Evolutionary conservation across 2,888 invertebrate genomes (phyloP).

Genomic region (Lysandra bellargus): DNA sequence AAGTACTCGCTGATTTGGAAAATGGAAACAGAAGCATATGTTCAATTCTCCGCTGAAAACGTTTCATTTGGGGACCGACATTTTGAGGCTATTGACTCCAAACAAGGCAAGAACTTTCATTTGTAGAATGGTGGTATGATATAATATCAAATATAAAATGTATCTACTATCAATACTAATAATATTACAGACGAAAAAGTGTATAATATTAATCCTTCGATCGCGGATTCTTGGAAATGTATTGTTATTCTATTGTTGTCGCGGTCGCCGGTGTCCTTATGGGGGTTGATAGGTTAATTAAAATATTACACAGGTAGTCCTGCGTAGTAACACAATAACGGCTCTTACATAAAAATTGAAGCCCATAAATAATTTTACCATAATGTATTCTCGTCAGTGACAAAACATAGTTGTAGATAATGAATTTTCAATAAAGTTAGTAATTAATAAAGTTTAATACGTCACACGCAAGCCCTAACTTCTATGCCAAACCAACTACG

Average conservation of each 20-base stretch:
- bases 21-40: constrained; percentile 37
- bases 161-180: background rate
- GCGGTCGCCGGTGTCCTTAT: too few species aligned
- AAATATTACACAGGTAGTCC: too few species aligned
- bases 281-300: too few species aligned
- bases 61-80: background rate
- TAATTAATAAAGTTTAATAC: background rate
- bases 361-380: background rate
- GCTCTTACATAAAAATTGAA: background rate
- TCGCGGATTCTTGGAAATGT: too few species aligned
- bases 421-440: background rate
- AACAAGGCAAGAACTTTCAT: background rate
- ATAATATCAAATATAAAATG: background rate
- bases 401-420: background rate
- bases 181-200: too few species aligned
- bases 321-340: background rate
- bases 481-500: background rate
- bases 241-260: too few species aligned
- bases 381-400: background rate
- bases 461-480: background rate
- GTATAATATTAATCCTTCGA: too few species aligned
- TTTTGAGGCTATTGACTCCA: background rate
- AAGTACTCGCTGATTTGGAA: constrained; percentile 37
- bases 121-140: background rate
- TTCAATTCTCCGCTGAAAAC: constrained; percentile 18